phyloP scores from a whole-genome alignment of 2,113 vertebrate species.

The Cinclus cinclus region DNA sequence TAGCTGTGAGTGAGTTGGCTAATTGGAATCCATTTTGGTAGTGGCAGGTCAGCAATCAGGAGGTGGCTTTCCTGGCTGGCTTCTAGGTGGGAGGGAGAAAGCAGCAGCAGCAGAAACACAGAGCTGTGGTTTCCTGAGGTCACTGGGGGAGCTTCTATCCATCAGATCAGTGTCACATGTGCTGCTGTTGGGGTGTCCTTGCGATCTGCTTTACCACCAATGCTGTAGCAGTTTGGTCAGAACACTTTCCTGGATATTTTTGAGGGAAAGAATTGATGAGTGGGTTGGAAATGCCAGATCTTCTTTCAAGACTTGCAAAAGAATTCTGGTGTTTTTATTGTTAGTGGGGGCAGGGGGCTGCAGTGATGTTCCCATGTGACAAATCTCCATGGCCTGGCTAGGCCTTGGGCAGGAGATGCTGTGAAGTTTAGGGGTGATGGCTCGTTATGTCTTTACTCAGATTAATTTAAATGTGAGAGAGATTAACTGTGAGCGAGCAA shows the following conservation, averaged over 20 bases:
- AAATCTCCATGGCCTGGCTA: neutral
- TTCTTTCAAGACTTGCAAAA: neutral
- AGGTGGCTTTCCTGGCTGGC: slow-evolving; percentile 37
- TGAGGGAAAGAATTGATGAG: neutral
- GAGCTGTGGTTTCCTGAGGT: neutral
- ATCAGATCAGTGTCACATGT: accelerated
- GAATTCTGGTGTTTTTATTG: neutral
- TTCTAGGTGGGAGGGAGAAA: slow-evolving; percentile 14
- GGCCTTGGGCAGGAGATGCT: neutral
- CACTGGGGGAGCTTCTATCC: neutral
- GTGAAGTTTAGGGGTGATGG: neutral
- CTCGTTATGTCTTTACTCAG: neutral
- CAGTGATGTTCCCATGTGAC: neutral
- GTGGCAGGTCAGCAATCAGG: slow-evolving; percentile 37
- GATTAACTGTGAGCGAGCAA: neutral
- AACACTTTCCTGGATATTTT: neutral
- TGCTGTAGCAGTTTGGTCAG: neutral
- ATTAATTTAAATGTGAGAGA: neutral
- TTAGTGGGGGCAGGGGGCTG: neutral
- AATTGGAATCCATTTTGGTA: slow-evolving; percentile 64
- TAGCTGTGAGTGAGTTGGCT: slow-evolving; percentile 33
- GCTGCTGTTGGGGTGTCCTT: neutral
- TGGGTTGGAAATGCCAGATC: slow-evolving; percentile 6
- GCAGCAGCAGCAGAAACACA: neutral
- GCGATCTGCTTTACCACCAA: neutral